These are phyloP conservation scores for Montipora capitata DNA, from an alignment of 92 coral and sea anemone genomes.

Conservation along the genomic window DNA sequence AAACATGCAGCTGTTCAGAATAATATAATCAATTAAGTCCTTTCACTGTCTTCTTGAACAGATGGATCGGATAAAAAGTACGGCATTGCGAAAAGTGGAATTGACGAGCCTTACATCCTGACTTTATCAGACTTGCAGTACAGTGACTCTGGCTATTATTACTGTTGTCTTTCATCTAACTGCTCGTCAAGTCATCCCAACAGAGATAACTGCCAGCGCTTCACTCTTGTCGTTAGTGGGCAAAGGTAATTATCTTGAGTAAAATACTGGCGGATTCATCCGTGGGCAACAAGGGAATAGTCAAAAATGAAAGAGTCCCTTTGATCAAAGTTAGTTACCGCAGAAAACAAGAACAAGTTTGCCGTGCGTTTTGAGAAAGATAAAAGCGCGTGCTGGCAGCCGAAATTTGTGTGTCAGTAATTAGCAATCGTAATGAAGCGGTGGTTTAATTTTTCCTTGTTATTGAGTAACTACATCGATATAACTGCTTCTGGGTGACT, in stretches of 20 bases:
- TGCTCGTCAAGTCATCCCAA: constrained; percentile 28
- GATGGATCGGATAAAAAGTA: constrained; percentile 32
- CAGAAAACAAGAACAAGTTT: too few relatives aligned
- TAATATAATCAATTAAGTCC: neutral
- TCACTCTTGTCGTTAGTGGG: constrained; percentile 76
- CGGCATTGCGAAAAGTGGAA: neutral
- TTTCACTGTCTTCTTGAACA: neutral
- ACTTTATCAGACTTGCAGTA: constrained; percentile 63
- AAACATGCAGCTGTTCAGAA: neutral
- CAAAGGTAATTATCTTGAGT: neutral
- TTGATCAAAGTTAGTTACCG: too few relatives aligned
- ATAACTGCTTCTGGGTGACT: too few relatives aligned
- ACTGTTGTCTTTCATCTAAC: constrained; percentile 73
- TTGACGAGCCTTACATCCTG: constrained; percentile 52
- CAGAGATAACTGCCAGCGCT: constrained; percentile 71
- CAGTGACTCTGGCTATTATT: constrained; percentile 78
- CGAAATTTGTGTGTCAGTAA: too few relatives aligned
- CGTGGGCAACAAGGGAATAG: too few relatives aligned
- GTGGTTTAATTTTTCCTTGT: too few relatives aligned
- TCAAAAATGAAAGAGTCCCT: too few relatives aligned
- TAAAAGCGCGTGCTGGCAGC: too few relatives aligned
- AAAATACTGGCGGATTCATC: too few relatives aligned
- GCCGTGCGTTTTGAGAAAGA: too few relatives aligned
- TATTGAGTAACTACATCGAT: too few relatives aligned
- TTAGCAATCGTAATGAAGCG: too few relatives aligned